Conservation (phyloP, 2,113 vertebrate species). For the Antigone vipio region DNA sequence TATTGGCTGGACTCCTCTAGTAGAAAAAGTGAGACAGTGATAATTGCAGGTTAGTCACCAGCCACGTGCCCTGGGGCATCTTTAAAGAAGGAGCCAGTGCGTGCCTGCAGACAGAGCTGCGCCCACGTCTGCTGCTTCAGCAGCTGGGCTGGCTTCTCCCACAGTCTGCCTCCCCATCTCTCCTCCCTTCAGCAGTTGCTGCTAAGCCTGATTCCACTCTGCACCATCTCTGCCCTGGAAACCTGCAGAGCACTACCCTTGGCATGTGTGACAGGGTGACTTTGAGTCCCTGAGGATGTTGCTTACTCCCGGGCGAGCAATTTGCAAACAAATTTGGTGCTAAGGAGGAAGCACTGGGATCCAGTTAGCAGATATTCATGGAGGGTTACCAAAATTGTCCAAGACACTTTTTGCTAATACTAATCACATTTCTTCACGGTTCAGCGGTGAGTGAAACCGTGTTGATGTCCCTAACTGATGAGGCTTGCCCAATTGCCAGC, state of each 20-base stretch:
- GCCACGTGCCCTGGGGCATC: not conserved
- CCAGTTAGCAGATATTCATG: not conserved
- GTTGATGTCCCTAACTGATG: rapidly evolving
- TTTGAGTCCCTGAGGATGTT: not conserved
- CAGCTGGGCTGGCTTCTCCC: not conserved
- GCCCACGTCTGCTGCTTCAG: not conserved
- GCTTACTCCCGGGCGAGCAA: not conserved
- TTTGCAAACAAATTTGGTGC: not conserved
- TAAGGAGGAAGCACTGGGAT: not conserved
- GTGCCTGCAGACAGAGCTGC: not conserved
- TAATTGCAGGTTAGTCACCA: not conserved
- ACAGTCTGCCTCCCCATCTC: not conserved
- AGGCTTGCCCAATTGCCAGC: not conserved
- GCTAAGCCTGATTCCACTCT: not conserved
- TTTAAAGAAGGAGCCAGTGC: not conserved
- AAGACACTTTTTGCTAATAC: not conserved
- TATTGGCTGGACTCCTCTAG: not conserved
- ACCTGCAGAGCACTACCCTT: not conserved
- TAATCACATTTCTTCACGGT: not conserved
- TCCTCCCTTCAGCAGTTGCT: not conserved
- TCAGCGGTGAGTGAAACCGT: rapidly evolving
- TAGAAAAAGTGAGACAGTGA: not conserved
- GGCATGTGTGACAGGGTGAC: not conserved
- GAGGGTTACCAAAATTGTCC: not conserved
- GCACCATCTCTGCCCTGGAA: not conserved